Conservation (phyloP, 2,888 invertebrate species). For the Seladonia tumulorum region DNA sequence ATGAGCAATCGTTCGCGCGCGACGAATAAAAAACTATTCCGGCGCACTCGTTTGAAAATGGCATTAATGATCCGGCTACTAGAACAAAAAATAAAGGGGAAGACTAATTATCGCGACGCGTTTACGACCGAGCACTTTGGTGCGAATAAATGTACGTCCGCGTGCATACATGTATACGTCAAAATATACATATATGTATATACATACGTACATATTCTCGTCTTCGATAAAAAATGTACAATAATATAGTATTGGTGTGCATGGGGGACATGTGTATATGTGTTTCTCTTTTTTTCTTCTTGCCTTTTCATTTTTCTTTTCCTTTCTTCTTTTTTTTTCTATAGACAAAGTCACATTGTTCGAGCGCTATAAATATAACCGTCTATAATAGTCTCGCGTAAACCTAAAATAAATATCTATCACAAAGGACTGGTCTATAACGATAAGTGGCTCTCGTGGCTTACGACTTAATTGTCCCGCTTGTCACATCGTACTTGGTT, state of each 20-base stretch:
- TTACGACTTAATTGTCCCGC: slow-evolving; percentile 33
- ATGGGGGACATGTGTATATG: slow-evolving; percentile 7
- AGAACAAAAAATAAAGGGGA: slow-evolving; percentile 57
- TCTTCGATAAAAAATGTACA: slow-evolving; percentile 24
- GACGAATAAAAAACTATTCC: slow-evolving; percentile 48
- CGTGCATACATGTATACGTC: neutral
- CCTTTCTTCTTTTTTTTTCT: neutral
- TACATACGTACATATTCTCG: slow-evolving; percentile 2
- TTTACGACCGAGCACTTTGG: slow-evolving; percentile 62
- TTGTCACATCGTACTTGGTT: slow-evolving; percentile 27
- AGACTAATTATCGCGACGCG: slow-evolving; percentile 62
- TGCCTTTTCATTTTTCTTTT: slow-evolving; percentile 8
- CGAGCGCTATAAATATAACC: slow-evolving; percentile 73
- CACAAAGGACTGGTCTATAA: slow-evolving; percentile 81
- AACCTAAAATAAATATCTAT: slow-evolving; percentile 83
- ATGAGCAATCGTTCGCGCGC: slow-evolving; percentile 57
- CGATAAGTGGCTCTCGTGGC: slow-evolving; percentile 63
- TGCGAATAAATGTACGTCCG: slow-evolving; percentile 35
- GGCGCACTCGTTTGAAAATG: slow-evolving; percentile 16
- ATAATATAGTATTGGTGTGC: slow-evolving; percentile 21
- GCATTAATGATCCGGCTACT: slow-evolving; percentile 30
- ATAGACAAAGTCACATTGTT: slow-evolving; percentile 37
- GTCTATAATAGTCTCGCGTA: slow-evolving; percentile 72
- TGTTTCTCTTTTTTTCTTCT: slow-evolving; percentile 36
- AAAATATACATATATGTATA: slow-evolving; percentile 11